A percentile compares a stretch with the other conserved stretches of the same genome.
Evolutionary conservation across 2,113 vertebrate species (phyloP).

Genomic region (Hippocampus comes): DNA sequence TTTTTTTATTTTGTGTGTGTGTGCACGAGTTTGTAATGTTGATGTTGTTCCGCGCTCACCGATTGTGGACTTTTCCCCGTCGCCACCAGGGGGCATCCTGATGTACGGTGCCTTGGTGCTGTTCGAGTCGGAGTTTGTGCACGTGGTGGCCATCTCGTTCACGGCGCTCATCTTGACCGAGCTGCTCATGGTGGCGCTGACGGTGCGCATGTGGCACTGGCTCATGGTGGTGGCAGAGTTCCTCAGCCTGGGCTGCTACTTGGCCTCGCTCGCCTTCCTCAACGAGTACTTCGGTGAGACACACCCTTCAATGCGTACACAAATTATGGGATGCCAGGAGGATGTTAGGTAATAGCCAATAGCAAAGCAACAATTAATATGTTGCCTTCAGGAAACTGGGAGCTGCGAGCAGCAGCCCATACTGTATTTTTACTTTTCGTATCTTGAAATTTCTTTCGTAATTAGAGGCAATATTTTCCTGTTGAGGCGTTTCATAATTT

Average conservation of each 20-base stretch:
- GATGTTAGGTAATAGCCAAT: too few species aligned
- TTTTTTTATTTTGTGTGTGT: neutral
- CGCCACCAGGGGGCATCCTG: slow-evolving; percentile 87
- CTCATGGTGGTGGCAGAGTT: slow-evolving; percentile 94
- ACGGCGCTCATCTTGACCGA: slow-evolving; percentile 93
- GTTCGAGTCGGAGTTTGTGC: slow-evolving; percentile 95
- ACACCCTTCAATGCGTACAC: too few species aligned
- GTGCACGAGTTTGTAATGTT: too few species aligned
- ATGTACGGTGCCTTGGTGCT: slow-evolving; percentile 93
- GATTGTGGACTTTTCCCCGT: neutral
- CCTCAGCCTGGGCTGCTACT: slow-evolving; percentile 91
- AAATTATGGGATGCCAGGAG: too few species aligned
- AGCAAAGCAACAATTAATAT: too few species aligned
- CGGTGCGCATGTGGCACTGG: slow-evolving; percentile 94
- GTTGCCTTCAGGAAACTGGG: too few species aligned
- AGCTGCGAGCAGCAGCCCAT: too few species aligned
- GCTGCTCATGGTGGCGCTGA: slow-evolving; percentile 97
- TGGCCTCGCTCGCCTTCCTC: slow-evolving; percentile 94
- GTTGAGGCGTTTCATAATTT: too few species aligned
- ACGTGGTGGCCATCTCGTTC: slow-evolving; percentile 97
- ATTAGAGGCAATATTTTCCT: too few species aligned
- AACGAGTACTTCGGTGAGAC: slow-evolving; percentile 91
- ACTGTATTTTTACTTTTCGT: too few species aligned
- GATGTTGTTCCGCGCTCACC: too few species aligned
- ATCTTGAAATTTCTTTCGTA: too few species aligned